Evolutionary conservation across 2,113 vertebrate genomes (phyloP).

Genomic region (Ia io): DNA sequence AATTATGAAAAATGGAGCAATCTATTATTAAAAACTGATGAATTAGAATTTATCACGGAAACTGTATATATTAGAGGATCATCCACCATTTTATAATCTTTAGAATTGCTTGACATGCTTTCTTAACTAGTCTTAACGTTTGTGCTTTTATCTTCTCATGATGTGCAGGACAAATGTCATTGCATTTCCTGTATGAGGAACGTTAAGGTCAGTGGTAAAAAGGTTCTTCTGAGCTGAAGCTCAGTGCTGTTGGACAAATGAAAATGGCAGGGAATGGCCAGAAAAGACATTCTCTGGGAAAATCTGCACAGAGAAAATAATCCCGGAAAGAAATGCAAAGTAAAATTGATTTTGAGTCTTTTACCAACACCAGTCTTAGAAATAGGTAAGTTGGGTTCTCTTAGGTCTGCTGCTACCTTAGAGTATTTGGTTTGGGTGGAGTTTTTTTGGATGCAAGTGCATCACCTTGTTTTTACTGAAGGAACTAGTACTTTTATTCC

Average conservation of each 20-base stretch:
- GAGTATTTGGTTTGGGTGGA: neutral
- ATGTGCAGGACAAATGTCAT: neutral
- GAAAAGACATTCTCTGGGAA: neutral
- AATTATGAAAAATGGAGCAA: conserved; percentile 52
- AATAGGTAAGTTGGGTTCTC: neutral
- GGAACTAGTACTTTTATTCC: neutral
- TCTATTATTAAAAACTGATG: conserved; percentile 24
- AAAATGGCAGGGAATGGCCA: neutral
- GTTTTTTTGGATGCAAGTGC: accelerated
- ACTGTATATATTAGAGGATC: neutral
- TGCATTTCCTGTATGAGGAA: neutral
- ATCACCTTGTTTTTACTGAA: neutral
- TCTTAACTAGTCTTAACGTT: neutral
- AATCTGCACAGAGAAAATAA: neutral
- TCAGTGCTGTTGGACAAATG: neutral
- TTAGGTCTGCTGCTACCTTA: accelerated
- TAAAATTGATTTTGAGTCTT: neutral
- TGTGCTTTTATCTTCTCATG: neutral
- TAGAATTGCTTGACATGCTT: neutral
- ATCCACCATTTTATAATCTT: neutral
- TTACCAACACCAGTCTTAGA: neutral
- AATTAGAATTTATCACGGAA: neutral
- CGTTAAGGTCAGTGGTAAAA: neutral
- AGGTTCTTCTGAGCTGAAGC: neutral
- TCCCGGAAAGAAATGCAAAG: neutral